A percentile compares a stretch with the other conserved stretches of the same genome.
phyloP scores from a whole-genome alignment of 2,797 vertebrate genomes.

The Leontopithecus rosalia region DNA sequence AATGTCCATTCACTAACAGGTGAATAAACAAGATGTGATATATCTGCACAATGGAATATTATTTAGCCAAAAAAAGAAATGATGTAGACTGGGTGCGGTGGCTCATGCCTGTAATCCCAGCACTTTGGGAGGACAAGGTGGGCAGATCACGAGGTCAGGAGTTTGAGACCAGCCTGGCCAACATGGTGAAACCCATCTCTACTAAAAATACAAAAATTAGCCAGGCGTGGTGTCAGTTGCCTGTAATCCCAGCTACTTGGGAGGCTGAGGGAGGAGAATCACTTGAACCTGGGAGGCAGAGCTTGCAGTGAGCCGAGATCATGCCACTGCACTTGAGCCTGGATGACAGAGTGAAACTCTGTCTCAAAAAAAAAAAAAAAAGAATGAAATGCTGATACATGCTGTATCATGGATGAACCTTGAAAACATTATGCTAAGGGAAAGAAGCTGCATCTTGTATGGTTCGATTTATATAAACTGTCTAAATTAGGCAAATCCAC shows the following conservation, averaged over 20 bases:
- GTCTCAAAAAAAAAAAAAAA: neutral
- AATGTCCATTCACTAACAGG: neutral
- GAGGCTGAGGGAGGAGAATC: neutral
- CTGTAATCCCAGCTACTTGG: neutral
- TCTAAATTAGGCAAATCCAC: neutral
- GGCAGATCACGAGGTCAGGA: neutral
- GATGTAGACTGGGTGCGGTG: neutral
- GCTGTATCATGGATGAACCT: neutral
- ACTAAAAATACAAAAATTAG: neutral
- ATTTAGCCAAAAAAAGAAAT: neutral
- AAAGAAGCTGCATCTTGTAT: neutral
- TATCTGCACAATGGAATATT: neutral
- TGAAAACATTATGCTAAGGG: neutral
- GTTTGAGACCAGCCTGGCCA: neutral
- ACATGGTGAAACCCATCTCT: neutral
- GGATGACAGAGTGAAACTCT: accelerated
- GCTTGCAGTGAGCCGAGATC: neutral
- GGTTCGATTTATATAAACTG: neutral
- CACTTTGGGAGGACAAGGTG: neutral
- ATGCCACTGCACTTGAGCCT: neutral
- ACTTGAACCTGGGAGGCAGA: neutral
- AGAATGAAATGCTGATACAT: neutral
- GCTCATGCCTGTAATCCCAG: neutral
- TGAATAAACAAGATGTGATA: neutral
- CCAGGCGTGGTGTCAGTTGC: accelerated